A percentile compares a stretch with the other conserved stretches of the same genome.
Evolutionary conservation across 2,797 vertebrate species (phyloP).

Genomic region (Sciurus carolinensis): DNA sequence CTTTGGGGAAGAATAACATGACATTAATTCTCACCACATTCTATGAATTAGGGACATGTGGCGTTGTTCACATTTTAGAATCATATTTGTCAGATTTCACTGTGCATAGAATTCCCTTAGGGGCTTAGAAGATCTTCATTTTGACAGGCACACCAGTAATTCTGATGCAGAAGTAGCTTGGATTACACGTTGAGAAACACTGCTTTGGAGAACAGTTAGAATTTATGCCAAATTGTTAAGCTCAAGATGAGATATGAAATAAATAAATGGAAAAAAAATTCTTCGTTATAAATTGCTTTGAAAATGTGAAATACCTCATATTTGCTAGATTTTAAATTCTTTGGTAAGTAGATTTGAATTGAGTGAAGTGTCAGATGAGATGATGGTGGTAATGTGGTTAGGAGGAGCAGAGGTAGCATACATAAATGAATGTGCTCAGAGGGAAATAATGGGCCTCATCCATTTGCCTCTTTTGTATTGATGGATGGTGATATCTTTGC

Average conservation of each 20-base stretch:
- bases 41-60: background rate
- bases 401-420: background rate
- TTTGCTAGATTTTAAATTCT: background rate
- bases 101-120: conserved; percentile 1
- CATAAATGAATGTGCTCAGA: background rate
- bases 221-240: conserved; percentile 4
- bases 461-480: background rate
- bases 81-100: background rate
- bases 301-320: background rate
- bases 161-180: background rate
- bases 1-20: background rate
- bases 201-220: background rate
- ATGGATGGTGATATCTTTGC: background rate
- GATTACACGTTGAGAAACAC: background rate
- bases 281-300: background rate
- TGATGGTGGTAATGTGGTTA: too few relatives aligned
- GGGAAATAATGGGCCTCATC: background rate
- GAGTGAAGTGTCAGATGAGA: background rate
- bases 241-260: background rate
- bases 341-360: background rate
- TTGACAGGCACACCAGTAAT: conserved; percentile 49
- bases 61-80: conserved; percentile 41
- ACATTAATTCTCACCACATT: conserved; percentile 18
- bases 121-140: background rate
- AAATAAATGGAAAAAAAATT: background rate